phyloP scores from a whole-genome alignment of 2,888 invertebrate species.

The Smittia sp. region DNA sequence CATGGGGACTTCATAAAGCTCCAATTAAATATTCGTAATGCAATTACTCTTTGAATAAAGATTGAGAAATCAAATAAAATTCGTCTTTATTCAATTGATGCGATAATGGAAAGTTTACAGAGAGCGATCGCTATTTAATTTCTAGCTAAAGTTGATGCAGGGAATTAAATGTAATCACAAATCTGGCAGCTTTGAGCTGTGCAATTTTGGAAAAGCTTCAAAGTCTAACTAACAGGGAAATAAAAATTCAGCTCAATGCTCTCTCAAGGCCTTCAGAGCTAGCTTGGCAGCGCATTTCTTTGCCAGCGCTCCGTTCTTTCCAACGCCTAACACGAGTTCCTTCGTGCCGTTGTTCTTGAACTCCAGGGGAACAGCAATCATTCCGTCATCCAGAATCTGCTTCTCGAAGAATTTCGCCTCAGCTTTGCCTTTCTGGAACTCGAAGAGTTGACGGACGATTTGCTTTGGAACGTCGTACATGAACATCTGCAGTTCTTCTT shows the following conservation, averaged over 20 bases:
- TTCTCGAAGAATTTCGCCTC: constrained; percentile 62
- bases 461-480: constrained; percentile 81
- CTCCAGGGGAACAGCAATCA: constrained; percentile 62
- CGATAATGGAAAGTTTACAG: neutral
- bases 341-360: constrained; percentile 60
- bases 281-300: constrained; percentile 77
- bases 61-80: neutral
- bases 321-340: constrained; percentile 66
- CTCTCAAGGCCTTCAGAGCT: constrained; percentile 55
- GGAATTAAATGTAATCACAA: too few relatives aligned
- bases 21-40: neutral
- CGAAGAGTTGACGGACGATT: constrained; percentile 81
- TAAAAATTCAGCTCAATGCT: neutral
- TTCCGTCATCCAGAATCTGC: constrained; percentile 45
- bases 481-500: constrained; percentile 80
- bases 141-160: too few relatives aligned
- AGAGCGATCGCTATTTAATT: too few relatives aligned
- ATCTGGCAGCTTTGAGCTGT: too few relatives aligned
- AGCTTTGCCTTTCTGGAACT: constrained; percentile 66
- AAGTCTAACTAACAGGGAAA: too few relatives aligned
- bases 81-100: neutral
- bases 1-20: neutral
- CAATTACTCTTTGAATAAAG: neutral
- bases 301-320: constrained; percentile 66
- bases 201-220: too few relatives aligned